phyloP scores from a whole-genome alignment of 2,888 invertebrate species.

The Emesis furor region DNA sequence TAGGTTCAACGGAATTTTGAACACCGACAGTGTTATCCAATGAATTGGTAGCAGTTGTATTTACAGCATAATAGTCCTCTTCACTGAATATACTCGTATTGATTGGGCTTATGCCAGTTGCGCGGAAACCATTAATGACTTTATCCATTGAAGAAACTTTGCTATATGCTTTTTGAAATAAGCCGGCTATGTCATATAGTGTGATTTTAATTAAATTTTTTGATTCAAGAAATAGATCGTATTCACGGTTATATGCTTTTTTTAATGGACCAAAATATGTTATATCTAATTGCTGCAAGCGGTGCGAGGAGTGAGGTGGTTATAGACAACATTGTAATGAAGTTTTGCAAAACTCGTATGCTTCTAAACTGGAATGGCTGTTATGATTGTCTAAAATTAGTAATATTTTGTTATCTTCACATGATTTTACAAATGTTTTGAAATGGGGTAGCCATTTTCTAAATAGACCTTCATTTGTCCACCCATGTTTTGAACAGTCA shows the following conservation, averaged over 20 bases:
- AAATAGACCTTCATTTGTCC: too few species aligned
- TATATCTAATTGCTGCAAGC: slow-evolving; percentile 75
- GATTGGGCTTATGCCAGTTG: slow-evolving; percentile 74
- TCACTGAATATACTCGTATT: slow-evolving; percentile 32
- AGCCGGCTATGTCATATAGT: slow-evolving; percentile 65
- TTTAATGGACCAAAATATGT: slow-evolving; percentile 70
- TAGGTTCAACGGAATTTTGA: too few species aligned
- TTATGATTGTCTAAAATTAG: slow-evolving; percentile 32
- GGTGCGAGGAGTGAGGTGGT: slow-evolving; percentile 75
- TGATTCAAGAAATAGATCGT: slow-evolving; percentile 55
- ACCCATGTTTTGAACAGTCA: too few species aligned
- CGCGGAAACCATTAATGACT: slow-evolving; percentile 60
- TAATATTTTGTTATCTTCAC: neutral
- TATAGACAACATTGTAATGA: slow-evolving; percentile 50
- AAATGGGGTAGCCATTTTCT: too few species aligned
- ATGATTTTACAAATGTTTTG: too few species aligned
- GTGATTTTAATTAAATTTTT: slow-evolving; percentile 57
- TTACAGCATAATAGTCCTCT: too few species aligned
- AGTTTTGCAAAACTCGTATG: slow-evolving; percentile 65
- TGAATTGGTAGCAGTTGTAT: too few species aligned
- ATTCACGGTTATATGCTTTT: slow-evolving; percentile 73
- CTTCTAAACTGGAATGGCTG: slow-evolving; percentile 54
- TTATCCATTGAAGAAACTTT: slow-evolving; percentile 55
- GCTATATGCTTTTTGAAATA: slow-evolving; percentile 38
- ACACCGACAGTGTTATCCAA: too few species aligned